Evolutionary conservation across 92 coral and sea anemone genomes (phyloP).

Genomic region (Zoanthus sociatus): DNA sequence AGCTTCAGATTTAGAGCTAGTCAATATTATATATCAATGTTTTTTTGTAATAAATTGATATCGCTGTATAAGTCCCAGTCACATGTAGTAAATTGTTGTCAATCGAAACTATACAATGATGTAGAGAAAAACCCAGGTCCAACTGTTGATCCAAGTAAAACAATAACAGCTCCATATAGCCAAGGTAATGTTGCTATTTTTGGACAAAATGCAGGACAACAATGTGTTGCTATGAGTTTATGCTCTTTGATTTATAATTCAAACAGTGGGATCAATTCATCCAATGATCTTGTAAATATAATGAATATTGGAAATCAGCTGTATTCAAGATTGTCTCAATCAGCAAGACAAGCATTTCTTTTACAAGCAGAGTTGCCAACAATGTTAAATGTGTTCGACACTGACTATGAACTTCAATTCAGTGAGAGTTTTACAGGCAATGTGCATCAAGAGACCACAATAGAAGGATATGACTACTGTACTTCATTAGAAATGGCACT

Average conservation of each 20-base stretch:
- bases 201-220: too few species aligned
- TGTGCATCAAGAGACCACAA: slow-evolving; percentile 53
- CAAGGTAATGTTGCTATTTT: slow-evolving; percentile 22
- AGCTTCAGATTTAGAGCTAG: slow-evolving; percentile 11
- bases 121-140: slow-evolving; percentile 28
- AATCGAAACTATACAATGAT: slow-evolving; percentile 13
- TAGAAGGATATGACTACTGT: slow-evolving; percentile 66
- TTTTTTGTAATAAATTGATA: slow-evolving; percentile 23
- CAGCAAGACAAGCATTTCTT: slow-evolving; percentile 58
- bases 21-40: slow-evolving; percentile 6
- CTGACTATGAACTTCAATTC: slow-evolving; percentile 27
- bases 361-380: slow-evolving; percentile 42
- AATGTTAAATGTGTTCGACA: slow-evolving; percentile 22
- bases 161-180: slow-evolving; percentile 29
- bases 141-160: slow-evolving; percentile 23
- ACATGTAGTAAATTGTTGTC: not conserved
- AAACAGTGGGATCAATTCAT: slow-evolving; percentile 37
- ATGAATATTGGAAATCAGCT: slow-evolving; percentile 62
- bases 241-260: slow-evolving; percentile 20
- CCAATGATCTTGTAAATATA: slow-evolving; percentile 48
- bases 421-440: slow-evolving; percentile 49
- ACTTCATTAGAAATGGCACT: slow-evolving; percentile 67
- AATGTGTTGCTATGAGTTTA: too few species aligned
- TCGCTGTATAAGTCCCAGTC: slow-evolving; percentile 30
- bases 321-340: slow-evolving; percentile 64